Evolutionary conservation across 1,140 invertebrate genomes (phyloP).

Genomic region (Muscidifurax raptorellus): DNA sequence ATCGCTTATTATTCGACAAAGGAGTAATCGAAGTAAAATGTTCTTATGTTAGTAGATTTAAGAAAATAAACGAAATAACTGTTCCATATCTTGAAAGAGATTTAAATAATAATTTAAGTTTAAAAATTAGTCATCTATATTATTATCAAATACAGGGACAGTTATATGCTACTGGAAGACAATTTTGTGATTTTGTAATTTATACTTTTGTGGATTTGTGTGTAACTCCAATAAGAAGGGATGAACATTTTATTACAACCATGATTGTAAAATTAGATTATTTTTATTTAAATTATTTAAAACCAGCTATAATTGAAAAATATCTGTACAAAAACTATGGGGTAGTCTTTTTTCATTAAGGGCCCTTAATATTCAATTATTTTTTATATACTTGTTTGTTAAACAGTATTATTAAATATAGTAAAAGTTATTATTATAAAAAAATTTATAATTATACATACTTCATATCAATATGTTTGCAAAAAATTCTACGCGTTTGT

Average conservation of each 20-base stretch:
- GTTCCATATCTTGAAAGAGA: constrained; percentile 24
- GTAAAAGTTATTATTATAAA: too few species aligned
- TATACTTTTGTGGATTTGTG: neutral
- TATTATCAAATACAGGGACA: neutral
- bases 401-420: too few species aligned
- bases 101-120: neutral
- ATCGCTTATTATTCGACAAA: constrained; percentile 8
- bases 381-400: too few species aligned
- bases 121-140: neutral
- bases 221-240: neutral
- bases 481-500: too few species aligned
- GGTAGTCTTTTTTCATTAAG: too few species aligned
- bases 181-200: constrained; percentile 2
- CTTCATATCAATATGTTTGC: too few species aligned
- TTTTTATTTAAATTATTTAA: neutral
- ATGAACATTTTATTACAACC: neutral
- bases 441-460: too few species aligned
- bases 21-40: constrained; percentile 14
- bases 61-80: neutral
- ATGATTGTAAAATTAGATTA: neutral
- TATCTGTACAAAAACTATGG: too few species aligned
- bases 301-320: constrained; percentile 14
- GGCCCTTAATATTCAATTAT: too few species aligned
- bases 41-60: neutral
- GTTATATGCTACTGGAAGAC: neutral